A percentile compares a stretch with the other conserved stretches of the same genome.
phyloP scores from a whole-genome alignment of 2,888 invertebrate genomes.

The Philonicus albiceps region DNA sequence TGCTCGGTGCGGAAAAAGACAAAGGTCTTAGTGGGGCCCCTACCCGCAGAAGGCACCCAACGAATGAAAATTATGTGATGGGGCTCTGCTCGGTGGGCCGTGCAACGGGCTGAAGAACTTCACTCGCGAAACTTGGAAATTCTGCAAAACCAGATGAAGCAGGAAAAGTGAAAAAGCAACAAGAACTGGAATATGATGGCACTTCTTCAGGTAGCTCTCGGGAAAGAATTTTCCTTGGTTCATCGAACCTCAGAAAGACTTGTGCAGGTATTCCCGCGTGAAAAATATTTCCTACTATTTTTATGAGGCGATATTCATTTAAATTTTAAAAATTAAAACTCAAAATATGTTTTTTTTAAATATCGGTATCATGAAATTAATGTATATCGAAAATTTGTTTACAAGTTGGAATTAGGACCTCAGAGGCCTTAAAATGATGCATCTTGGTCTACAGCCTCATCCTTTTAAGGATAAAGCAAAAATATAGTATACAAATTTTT shows the following conservation, averaged over 20 bases:
- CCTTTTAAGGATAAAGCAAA: too few relatives aligned
- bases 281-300: neutral
- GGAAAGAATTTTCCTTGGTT: neutral
- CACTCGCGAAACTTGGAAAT: neutral
- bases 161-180: neutral
- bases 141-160: neutral
- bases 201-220: neutral
- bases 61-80: slow-evolving; percentile 6
- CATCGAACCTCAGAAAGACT: neutral
- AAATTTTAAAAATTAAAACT: neutral
- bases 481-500: too few relatives aligned
- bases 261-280: neutral
- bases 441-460: too few relatives aligned
- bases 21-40: neutral
- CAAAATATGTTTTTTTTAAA: too few relatives aligned
- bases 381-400: too few relatives aligned
- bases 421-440: too few relatives aligned
- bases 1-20: neutral
- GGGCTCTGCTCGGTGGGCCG: neutral
- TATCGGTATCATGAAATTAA: too few relatives aligned
- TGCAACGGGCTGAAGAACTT: neutral
- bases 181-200: neutral
- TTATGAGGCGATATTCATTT: neutral
- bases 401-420: too few relatives aligned
- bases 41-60: neutral